These are phyloP conservation scores for Pelosia muscerda DNA, from an alignment of 2,888 invertebrate genomes.

Conservation along the genomic window DNA sequence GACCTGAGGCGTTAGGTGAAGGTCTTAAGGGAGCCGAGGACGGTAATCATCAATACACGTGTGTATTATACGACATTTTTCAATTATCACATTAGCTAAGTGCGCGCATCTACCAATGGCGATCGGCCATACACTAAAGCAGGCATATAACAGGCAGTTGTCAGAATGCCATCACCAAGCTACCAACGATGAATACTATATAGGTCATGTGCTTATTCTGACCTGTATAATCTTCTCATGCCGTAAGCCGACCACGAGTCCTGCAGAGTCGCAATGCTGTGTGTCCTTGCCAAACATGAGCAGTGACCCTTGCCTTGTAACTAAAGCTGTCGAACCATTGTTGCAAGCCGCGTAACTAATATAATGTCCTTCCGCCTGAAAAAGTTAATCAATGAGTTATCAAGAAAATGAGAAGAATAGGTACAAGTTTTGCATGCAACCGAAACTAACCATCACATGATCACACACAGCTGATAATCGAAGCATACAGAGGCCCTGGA, in stretches of 20 bases:
- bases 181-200: neutral
- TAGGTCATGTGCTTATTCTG: neutral
- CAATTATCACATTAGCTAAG: too few species aligned
- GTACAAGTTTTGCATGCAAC: too few species aligned
- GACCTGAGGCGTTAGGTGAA: too few species aligned
- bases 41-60: too few species aligned
- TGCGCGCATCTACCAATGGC: too few species aligned
- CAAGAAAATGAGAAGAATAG: too few species aligned
- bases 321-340: slow-evolving; percentile 97
- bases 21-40: too few species aligned
- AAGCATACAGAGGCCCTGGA: too few species aligned
- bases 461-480: too few species aligned
- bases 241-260: slow-evolving; percentile 91
- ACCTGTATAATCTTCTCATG: slow-evolving; percentile 90
- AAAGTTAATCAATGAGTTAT: neutral
- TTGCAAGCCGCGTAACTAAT: slow-evolving; percentile 96
- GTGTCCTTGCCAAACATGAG: slow-evolving; percentile 98
- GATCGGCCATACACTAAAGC: too few species aligned
- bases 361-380: slow-evolving; percentile 90
- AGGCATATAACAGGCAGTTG: neutral
- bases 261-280: slow-evolving; percentile 92
- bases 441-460: too few species aligned
- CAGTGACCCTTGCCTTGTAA: slow-evolving; percentile 95
- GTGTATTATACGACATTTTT: too few species aligned
- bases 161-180: neutral